Base-by-base conservation (phyloP, 2,113 vertebrate species). In the Epinephelus fuscoguttatus region DNA sequence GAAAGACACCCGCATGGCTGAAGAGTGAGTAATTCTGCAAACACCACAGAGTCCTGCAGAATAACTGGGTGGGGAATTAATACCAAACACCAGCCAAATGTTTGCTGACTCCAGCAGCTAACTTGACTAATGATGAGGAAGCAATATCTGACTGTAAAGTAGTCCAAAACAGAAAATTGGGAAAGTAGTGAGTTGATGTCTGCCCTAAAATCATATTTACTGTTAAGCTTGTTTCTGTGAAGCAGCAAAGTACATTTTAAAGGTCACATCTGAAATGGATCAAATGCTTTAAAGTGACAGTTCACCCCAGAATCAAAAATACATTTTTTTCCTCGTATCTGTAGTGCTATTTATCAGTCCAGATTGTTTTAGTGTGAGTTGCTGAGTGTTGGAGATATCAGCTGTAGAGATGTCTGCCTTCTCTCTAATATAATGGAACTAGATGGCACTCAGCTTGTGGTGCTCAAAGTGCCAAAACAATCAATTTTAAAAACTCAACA, bases 1-100 rank as follows among this genome's bases (percentile, higher is more conserved):
- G 84, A 97, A 97, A 66, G 96, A 99, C 81, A 98, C 96, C 0
- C 95, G 40, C 86, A 98, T 98, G 97, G 98, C 98, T 47, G 98
- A 99, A 88, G 96, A 97, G 98, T 99, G 92, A 95, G 97, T 92
- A 25, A 11, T n/a, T 1, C 94, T 82, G 63, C n/a, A 53, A 25
- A 52, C 67, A 45, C 4, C 21, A 27, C 30, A 17, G 11, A 14
- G 7, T 50, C 70, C 30, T 57, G 6, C 57, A 13, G 37, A 14
- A 14, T 3, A n/a, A 42, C 53, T 17, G 33, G 3, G 3, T 23
- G n/a, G 14, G 4, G 74, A 18, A 52, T 57, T 8, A 13, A 68
- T 49, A 18, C 42, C 40, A 56, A 18, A 45, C 47, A 30, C 1
- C 18, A 37, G 69, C 42, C 10, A 33, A 27, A 61, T 21, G 27